Evolutionary conservation across 1,140 invertebrate species (phyloP).

Genomic region (Brachionus calyciflorus): DNA sequence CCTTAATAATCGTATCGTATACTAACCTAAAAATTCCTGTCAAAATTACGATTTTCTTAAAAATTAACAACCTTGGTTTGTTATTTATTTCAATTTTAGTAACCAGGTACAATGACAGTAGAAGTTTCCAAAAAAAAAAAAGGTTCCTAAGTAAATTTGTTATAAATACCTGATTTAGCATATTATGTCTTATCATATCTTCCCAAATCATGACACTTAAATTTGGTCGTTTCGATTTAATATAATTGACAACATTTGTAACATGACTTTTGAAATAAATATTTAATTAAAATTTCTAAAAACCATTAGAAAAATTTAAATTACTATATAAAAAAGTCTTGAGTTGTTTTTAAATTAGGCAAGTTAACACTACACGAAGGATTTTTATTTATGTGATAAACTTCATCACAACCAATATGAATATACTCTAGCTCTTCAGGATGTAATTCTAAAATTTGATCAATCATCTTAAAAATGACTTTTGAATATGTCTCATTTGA

Average conservation of each 20-base stretch:
- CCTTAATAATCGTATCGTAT: too few relatives aligned
- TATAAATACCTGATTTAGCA: conserved; percentile 1
- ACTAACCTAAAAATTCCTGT: too few relatives aligned
- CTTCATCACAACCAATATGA: conserved; percentile 47
- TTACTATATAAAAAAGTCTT: conserved; percentile 46
- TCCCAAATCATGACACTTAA: conserved; percentile 40
- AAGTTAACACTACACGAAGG: conserved; percentile 11
- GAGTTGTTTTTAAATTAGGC: conserved; percentile 10
- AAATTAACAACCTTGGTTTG: too few relatives aligned
- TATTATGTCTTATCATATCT: conserved; percentile 35
- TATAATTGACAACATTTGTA: conserved; percentile 29
- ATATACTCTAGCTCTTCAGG: conserved; percentile 31
- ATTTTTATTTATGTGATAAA: conserved; percentile 16
- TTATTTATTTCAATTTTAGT: neutral
- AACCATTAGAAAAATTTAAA: neutral
- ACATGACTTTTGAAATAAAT: conserved; percentile 13
- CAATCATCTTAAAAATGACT: conserved; percentile 43
- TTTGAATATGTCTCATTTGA: conserved; percentile 24
- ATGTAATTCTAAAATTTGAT: conserved; percentile 28
- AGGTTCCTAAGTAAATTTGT: neutral
- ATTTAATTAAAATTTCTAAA: neutral
- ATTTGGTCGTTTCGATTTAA: conserved; percentile 42
- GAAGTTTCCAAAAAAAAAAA: too few relatives aligned
- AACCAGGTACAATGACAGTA: too few relatives aligned
- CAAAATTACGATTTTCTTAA: too few relatives aligned